phyloP scores from a whole-genome alignment of 2,797 vertebrate species.

The Hephaestus fuliginosus region DNA sequence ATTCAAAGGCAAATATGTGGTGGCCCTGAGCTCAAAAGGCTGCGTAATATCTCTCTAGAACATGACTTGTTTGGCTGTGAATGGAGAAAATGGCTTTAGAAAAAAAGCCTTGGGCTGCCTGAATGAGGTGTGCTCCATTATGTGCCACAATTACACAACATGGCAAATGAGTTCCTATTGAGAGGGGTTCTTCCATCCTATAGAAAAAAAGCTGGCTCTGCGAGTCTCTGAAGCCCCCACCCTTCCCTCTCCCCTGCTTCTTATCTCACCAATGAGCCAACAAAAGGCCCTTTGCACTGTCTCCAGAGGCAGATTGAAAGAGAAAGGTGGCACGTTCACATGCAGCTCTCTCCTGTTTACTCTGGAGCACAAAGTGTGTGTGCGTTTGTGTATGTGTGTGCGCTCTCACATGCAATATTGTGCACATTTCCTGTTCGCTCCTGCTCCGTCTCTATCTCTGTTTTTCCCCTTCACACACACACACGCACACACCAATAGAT shows the following conservation, averaged over 20 bases:
- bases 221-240: constrained; percentile 56
- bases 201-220: constrained; percentile 73
- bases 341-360: constrained; percentile 75
- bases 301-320: constrained; percentile 80
- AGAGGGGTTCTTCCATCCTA: constrained; percentile 75
- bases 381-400: constrained; percentile 6
- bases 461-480: constrained; percentile 22
- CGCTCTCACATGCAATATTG: constrained; percentile 46
- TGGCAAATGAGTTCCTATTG: constrained; percentile 83
- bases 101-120: constrained; percentile 63
- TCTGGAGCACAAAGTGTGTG: constrained; percentile 41
- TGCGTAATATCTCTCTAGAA: constrained; percentile 78
- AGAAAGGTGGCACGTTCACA: constrained; percentile 79
- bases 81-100: constrained; percentile 76
- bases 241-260: constrained; percentile 32
- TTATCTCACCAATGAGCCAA: constrained; percentile 82
- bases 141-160: constrained; percentile 82
- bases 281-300: constrained; percentile 79
- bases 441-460: constrained; percentile 41
- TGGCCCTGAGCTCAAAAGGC: constrained; percentile 74
- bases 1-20: constrained; percentile 72
- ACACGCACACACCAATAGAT: constrained; percentile 43
- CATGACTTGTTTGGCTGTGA: constrained; percentile 75
- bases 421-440: constrained; percentile 54
- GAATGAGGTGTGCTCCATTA: constrained; percentile 82